Evolutionary conservation across 1,140 invertebrate species (phyloP).

Genomic region (Zaprionus tsacasi): DNA sequence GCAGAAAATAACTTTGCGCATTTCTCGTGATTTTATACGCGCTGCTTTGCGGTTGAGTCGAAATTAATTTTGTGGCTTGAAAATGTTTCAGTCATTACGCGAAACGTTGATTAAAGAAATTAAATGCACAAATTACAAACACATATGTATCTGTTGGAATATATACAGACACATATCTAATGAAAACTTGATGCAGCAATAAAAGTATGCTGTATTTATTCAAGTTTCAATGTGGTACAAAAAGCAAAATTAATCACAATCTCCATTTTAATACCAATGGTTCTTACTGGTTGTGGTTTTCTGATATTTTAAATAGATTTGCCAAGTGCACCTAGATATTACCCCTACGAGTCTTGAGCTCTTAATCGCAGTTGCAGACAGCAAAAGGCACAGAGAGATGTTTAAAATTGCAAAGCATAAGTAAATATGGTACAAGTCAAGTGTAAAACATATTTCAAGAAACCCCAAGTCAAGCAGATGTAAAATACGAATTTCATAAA

Average conservation of each 20-base stretch:
- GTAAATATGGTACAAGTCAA: constrained; percentile 10
- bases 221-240: not conserved
- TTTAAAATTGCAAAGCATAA: constrained; percentile 8
- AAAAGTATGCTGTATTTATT: not conserved
- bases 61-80: constrained; percentile 49
- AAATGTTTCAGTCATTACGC: constrained; percentile 12
- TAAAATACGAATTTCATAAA: constrained; percentile 63
- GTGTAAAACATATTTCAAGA: constrained; percentile 18
- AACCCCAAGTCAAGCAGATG: constrained; percentile 36
- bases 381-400: not conserved
- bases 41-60: constrained; percentile 42
- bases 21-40: constrained; percentile 35
- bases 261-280: not conserved
- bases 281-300: too few relatives aligned
- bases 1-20: constrained; percentile 46
- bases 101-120: constrained; percentile 36
- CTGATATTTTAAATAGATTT: not conserved
- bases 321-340: not conserved
- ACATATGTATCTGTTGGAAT: not conserved
- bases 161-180: not conserved
- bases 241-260: not conserved
- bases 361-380: not conserved
- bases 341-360: not conserved
- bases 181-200: not conserved
- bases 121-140: constrained; percentile 24